These are phyloP conservation scores for Ashinkailepas kermadecensis DNA, from an alignment of 2,888 invertebrate genomes.

Conservation along the genomic window DNA sequence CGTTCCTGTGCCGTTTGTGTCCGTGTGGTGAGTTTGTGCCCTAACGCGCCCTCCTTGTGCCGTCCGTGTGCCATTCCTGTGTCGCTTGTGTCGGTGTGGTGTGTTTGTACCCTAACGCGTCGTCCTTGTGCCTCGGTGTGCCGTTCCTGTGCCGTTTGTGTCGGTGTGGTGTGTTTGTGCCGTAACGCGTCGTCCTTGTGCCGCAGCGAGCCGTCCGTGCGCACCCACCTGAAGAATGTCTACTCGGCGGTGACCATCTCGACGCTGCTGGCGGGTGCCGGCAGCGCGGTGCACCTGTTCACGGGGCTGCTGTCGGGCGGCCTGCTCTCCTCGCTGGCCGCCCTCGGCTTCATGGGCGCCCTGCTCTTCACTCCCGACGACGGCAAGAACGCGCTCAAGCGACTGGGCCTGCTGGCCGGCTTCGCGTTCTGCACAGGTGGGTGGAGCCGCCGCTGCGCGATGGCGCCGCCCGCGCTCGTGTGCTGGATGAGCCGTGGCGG, in stretches of 20 bases:
- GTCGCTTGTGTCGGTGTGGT: too few relatives aligned
- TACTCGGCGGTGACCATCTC: conserved; percentile 85
- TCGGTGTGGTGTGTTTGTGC: neutral
- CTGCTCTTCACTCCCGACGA: conserved; percentile 69
- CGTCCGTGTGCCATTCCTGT: too few relatives aligned
- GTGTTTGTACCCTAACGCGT: too few relatives aligned
- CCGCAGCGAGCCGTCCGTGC: conserved; percentile 73
- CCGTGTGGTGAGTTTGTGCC: neutral
- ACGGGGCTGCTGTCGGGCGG: conserved; percentile 67
- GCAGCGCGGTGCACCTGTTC: conserved; percentile 73
- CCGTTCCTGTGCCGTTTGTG: too few relatives aligned
- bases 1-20: too few relatives aligned
- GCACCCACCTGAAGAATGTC: conserved; percentile 89
- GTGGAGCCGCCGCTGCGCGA: neutral
- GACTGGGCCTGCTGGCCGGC: conserved; percentile 74
- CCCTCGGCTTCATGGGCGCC: conserved; percentile 66
- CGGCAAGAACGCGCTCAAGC: conserved; percentile 67
- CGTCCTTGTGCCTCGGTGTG: too few relatives aligned
- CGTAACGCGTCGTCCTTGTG: neutral
- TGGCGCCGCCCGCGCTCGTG: too few relatives aligned
- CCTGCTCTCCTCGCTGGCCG: conserved; percentile 65
- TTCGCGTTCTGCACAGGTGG: conserved; percentile 74
- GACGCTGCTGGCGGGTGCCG: conserved; percentile 66
- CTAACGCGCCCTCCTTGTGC: too few relatives aligned
- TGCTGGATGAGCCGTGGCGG: too few relatives aligned